Evolutionary conservation across 2,113 vertebrate genomes (phyloP).

Genomic region (Poecilia latipinna): DNA sequence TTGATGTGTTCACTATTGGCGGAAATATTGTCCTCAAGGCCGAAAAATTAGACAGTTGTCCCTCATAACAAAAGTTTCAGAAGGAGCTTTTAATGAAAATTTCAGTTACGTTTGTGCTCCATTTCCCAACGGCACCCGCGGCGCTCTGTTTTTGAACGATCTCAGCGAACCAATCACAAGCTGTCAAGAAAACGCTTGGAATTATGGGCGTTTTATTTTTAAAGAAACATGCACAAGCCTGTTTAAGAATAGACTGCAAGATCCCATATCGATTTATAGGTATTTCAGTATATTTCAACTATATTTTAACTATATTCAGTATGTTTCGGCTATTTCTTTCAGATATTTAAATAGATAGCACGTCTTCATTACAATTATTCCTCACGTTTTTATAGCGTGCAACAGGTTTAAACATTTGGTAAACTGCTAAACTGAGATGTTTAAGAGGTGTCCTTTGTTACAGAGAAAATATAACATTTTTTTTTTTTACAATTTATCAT

Average conservation of each 20-base stretch:
- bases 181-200: background rate
- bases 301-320: too few species aligned
- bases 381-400: too few species aligned
- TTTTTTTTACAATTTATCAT: too few species aligned
- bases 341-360: too few species aligned
- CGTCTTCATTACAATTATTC: too few species aligned
- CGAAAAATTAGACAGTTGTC: background rate
- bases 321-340: too few species aligned
- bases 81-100: background rate
- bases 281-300: too few species aligned
- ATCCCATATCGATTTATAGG: too few species aligned
- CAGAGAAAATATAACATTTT: background rate
- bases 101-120: background rate
- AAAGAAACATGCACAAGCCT: background rate
- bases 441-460: background rate
- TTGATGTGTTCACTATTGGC: background rate
- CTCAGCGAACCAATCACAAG: conserved; percentile 61
- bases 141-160: conserved; percentile 77
- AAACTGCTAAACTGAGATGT: too few species aligned
- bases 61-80: background rate
- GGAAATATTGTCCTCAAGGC: background rate
- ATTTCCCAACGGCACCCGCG: conserved; percentile 7
- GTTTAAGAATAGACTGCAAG: too few species aligned
- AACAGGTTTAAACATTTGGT: background rate
- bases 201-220: conserved; percentile 61